A percentile compares a stretch with the other conserved stretches of the same genome.
Conservation (phyloP, 2,797 vertebrate genomes). For the Threskiornis aethiopicus region DNA sequence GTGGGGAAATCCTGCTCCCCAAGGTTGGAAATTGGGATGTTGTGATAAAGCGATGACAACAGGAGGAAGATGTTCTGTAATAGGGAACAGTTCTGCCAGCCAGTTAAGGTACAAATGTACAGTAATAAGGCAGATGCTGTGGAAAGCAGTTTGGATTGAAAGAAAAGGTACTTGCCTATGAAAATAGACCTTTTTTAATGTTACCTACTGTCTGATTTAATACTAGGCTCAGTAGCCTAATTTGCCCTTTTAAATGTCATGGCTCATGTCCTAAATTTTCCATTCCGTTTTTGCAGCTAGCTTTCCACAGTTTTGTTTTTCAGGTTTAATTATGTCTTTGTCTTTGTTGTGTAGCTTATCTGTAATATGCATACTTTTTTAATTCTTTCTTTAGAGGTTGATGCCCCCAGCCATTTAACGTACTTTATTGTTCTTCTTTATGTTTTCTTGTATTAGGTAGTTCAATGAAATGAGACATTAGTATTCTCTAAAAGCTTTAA, state of each 20-base stretch:
- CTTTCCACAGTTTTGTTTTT: background rate
- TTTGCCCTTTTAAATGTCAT: background rate
- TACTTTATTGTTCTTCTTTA: background rate
- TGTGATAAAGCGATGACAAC: background rate
- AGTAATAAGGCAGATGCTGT: background rate
- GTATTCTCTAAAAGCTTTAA: background rate
- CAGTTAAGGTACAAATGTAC: background rate
- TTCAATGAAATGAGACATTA: background rate
- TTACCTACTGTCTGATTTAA: background rate
- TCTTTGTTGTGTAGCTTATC: background rate
- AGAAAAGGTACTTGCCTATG: background rate
- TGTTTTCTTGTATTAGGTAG: background rate
- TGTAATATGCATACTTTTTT: background rate
- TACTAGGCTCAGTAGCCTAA: background rate
- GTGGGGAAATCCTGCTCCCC: background rate
- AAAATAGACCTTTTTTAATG: background rate
- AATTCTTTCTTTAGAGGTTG: background rate
- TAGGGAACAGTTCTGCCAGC: background rate
- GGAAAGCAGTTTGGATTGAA: background rate
- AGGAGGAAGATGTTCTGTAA: background rate
- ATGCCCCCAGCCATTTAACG: background rate
- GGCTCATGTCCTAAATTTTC: background rate
- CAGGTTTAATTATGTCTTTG: background rate
- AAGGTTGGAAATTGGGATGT: background rate
- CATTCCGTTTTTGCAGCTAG: background rate